These are phyloP conservation scores for Pollicipes pollicipes DNA, from an alignment of 1,140 invertebrate genomes.

Conservation along the genomic window DNA sequence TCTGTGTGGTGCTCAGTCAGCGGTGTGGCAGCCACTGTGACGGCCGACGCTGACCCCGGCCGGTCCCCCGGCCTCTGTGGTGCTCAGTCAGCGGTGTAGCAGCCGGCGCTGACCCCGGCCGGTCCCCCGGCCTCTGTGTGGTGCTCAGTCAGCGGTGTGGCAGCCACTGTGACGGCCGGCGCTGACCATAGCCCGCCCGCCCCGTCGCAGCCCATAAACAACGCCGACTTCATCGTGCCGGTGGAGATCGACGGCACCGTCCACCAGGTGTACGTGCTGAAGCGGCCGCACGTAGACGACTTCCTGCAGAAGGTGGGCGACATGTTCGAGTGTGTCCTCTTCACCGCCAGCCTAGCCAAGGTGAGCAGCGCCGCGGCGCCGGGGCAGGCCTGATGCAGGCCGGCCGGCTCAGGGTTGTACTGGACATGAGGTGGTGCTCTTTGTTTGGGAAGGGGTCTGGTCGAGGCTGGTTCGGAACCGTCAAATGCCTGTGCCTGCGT, in stretches of 20 bases:
- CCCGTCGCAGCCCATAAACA: conserved; percentile 74
- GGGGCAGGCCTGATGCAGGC: neutral
- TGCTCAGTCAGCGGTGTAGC: neutral
- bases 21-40: too few relatives aligned
- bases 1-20: too few relatives aligned
- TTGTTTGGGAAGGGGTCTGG: neutral
- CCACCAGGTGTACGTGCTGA: conserved; percentile 98
- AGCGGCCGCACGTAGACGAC: conserved; percentile 97
- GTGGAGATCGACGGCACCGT: conserved; percentile 98
- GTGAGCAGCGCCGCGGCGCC: conserved; percentile 27
- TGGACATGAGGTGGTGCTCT: neutral
- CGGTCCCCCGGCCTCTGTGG: too few relatives aligned
- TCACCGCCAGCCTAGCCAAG: conserved; percentile 96
- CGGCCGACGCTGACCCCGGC: too few relatives aligned
- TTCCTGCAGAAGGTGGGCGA: conserved; percentile 96
- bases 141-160: too few relatives aligned
- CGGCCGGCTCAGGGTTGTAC: neutral
- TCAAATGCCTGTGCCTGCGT: neutral
- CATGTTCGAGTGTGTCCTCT: conserved; percentile 96
- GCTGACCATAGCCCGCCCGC: conserved; percentile 3
- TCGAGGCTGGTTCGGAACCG: neutral
- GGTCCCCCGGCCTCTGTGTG: too few relatives aligned
- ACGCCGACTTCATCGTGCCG: conserved; percentile 98
- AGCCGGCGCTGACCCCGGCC: too few relatives aligned
- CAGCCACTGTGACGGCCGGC: too few relatives aligned